phyloP scores from a whole-genome alignment of 2,113 vertebrate genomes.

The Melanerpes formicivorus region DNA sequence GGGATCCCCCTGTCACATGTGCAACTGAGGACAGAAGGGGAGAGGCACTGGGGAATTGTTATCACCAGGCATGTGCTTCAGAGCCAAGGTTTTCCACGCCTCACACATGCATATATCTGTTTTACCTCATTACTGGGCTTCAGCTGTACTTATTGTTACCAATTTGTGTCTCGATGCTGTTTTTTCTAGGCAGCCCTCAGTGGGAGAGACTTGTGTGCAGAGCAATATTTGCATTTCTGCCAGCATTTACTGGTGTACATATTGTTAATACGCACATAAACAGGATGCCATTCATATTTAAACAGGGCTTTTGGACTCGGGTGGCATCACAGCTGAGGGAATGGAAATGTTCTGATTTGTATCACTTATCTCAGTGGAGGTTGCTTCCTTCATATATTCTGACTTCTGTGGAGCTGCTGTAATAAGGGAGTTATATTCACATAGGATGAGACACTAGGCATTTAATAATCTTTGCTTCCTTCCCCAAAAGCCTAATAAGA shows the following conservation, averaged over 20 bases:
- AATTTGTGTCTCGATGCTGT: not conserved
- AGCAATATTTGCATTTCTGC: conserved; percentile 55
- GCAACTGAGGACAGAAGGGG: not conserved
- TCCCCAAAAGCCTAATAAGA: conserved; percentile 3
- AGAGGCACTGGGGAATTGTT: not conserved
- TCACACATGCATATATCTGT: conserved; percentile 49
- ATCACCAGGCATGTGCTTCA: not conserved
- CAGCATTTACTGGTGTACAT: conserved; percentile 28
- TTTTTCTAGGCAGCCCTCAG: conserved; percentile 47
- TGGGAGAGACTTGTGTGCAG: conserved; percentile 28
- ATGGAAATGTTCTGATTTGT: conserved; percentile 59
- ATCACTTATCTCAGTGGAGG: conserved; percentile 41
- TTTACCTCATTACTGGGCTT: conserved; percentile 48
- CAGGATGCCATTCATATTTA: conserved; percentile 66
- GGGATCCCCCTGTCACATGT: not conserved
- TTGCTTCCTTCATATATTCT: conserved; percentile 27
- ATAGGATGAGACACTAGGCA: not conserved
- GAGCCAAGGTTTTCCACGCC: conserved; percentile 1
- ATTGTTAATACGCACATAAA: conserved; percentile 62
- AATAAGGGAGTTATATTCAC: conserved; percentile 21
- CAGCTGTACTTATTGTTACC: conserved; percentile 35
- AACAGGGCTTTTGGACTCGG: conserved; percentile 37
- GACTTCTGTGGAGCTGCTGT: not conserved
- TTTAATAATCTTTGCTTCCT: not conserved
- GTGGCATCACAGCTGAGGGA: conserved; percentile 41